These are phyloP conservation scores for Rhynchopsitta pachyrhyncha DNA, from an alignment of 2,113 vertebrate species.

Conservation along the genomic window DNA sequence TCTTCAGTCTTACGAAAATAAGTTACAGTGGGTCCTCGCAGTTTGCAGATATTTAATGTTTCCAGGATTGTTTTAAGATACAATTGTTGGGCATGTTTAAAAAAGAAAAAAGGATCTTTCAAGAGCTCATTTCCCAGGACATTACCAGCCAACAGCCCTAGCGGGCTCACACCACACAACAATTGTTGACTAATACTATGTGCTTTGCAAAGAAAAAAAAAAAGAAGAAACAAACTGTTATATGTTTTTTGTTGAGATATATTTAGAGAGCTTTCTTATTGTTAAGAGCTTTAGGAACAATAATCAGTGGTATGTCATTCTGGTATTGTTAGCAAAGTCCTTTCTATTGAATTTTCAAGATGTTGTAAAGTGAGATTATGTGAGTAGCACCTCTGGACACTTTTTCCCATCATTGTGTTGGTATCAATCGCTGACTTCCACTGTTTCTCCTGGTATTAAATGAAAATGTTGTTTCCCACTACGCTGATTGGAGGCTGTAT, in stretches of 20 bases:
- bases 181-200: conserved; percentile 76
- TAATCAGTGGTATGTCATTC: conserved; percentile 77
- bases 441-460: conserved; percentile 85
- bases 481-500: conserved; percentile 78
- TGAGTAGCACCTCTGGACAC: conserved; percentile 83
- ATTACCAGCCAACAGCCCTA: conserved; percentile 32
- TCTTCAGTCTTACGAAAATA: neutral
- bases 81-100: conserved; percentile 52
- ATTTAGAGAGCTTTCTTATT: conserved; percentile 82
- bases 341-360: conserved; percentile 85
- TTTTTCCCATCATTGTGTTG: conserved; percentile 90
- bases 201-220: conserved; percentile 68
- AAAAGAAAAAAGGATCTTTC: conserved; percentile 42
- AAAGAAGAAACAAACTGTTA: conserved; percentile 65
- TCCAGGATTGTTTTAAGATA: conserved; percentile 58
- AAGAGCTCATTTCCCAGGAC: conserved; percentile 64
- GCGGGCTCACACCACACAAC: conserved; percentile 32
- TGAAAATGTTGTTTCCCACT: conserved; percentile 84
- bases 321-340: conserved; percentile 77
- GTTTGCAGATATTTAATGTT: conserved; percentile 21
- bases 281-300: conserved; percentile 80
- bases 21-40: neutral
- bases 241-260: conserved; percentile 74
- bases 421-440: conserved; percentile 87
- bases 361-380: conserved; percentile 84